These are phyloP conservation scores for Mythimna impura DNA, from an alignment of 2,888 invertebrate genomes.

Conservation along the genomic window DNA sequence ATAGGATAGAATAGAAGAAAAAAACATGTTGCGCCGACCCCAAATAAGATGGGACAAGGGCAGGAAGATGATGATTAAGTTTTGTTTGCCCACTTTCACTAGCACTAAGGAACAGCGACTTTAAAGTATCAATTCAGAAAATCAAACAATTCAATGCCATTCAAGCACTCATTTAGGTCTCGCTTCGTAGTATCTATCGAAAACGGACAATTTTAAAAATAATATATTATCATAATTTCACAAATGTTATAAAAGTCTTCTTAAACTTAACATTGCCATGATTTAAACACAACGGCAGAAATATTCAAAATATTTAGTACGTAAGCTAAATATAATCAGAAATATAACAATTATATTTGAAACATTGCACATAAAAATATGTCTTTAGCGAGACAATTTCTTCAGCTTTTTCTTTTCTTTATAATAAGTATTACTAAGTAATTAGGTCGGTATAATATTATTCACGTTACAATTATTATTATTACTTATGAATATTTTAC, in stretches of 20 bases:
- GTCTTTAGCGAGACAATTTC: background rate
- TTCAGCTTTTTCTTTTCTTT: background rate
- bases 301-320: background rate
- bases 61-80: no score
- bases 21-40: no score
- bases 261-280: background rate
- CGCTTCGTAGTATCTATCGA: background rate
- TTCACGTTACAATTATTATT: background rate
- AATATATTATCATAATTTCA: background rate
- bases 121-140: background rate
- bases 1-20: no score
- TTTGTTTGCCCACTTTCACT: background rate
- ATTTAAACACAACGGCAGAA: conserved; percentile 11
- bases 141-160: background rate
- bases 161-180: background rate
- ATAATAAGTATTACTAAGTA: background rate
- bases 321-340: conserved; percentile 13
- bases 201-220: background rate
- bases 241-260: background rate
- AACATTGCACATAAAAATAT: conserved; percentile 8
- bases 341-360: conserved; percentile 1
- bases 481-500: background rate
- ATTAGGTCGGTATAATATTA: conserved; percentile 7
- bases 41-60: no score
- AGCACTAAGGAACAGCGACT: background rate